Evolutionary conservation across 2,888 invertebrate genomes (phyloP).

Genomic region (Mythimna loreyi): DNA sequence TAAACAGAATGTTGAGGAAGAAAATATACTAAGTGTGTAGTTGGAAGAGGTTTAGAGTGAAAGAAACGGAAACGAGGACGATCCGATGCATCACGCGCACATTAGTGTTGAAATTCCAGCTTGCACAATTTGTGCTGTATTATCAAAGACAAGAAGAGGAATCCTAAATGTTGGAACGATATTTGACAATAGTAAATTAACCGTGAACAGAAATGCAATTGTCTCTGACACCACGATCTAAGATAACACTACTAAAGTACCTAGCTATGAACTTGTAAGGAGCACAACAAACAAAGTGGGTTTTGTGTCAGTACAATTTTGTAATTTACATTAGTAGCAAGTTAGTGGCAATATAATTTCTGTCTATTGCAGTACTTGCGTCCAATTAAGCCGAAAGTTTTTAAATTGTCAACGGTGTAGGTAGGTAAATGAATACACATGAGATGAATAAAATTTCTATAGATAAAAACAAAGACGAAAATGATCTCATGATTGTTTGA

Average conservation of each 20-base stretch:
- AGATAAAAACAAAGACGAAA: background rate
- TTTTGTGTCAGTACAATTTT: background rate
- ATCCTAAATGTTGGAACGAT: background rate
- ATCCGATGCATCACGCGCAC: conserved; percentile 53
- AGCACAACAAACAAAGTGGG: background rate
- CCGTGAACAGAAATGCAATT: background rate
- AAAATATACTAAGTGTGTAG: conserved; percentile 50
- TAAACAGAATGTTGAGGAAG: conserved; percentile 47
- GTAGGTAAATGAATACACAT: background rate
- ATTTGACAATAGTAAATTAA: background rate
- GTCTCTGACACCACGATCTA: background rate
- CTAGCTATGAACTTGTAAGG: background rate
- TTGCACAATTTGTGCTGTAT: background rate
- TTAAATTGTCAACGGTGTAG: background rate
- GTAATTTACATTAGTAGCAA: background rate
- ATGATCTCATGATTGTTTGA: background rate
- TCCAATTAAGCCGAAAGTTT: background rate
- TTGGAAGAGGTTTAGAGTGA: conserved; percentile 40
- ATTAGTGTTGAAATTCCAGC: background rate
- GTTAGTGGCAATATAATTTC: background rate
- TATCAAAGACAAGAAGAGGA: background rate
- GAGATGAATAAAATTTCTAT: background rate
- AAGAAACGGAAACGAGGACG: conserved; percentile 54
- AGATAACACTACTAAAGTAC: background rate
- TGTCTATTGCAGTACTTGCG: background rate